A percentile compares a stretch with the other conserved stretches of the same genome.
Evolutionary conservation across 2,888 invertebrate genomes (phyloP).

Genomic region (Vesta saturnalis): DNA sequence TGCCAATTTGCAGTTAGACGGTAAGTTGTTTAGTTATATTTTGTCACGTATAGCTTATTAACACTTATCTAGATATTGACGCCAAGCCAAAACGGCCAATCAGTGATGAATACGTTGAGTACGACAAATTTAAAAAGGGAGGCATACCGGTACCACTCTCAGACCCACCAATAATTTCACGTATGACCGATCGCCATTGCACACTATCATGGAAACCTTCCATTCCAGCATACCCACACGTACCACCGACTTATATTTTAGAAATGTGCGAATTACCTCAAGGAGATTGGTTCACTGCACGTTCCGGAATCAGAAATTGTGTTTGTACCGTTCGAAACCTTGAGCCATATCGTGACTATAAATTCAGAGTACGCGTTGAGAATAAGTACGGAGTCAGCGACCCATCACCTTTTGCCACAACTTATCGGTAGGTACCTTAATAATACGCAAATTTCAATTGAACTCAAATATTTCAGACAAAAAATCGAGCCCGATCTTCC

Average conservation of each 20-base stretch:
- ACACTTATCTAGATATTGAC: constrained; percentile 69
- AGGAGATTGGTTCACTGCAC: constrained; percentile 92
- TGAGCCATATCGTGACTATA: constrained; percentile 93
- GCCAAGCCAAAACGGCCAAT: constrained; percentile 73
- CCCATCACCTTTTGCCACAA: constrained; percentile 90
- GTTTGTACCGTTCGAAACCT: constrained; percentile 90
- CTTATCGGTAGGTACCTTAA: constrained; percentile 73
- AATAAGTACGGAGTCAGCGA: constrained; percentile 97
- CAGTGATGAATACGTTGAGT: constrained; percentile 84
- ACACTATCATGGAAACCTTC: constrained; percentile 95
- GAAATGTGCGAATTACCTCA: constrained; percentile 94
- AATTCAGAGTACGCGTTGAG: constrained; percentile 94
- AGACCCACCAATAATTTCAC: constrained; percentile 91
- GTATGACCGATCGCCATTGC: constrained; percentile 89
- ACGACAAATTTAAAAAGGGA: constrained; percentile 82
- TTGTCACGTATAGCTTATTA: background rate
- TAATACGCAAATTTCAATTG: no score
- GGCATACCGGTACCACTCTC: constrained; percentile 89
- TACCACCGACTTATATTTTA: constrained; percentile 93
- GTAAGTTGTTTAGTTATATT: constrained; percentile 63
- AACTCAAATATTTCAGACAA: constrained; percentile 64
- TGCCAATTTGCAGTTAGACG: constrained; percentile 83
- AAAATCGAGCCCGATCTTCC: constrained; percentile 83
- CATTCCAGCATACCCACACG: constrained; percentile 84
- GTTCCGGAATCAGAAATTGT: constrained; percentile 86